Evolutionary conservation across 2,113 vertebrate species (phyloP).

Genomic region (Aspiorhynchus laticeps): DNA sequence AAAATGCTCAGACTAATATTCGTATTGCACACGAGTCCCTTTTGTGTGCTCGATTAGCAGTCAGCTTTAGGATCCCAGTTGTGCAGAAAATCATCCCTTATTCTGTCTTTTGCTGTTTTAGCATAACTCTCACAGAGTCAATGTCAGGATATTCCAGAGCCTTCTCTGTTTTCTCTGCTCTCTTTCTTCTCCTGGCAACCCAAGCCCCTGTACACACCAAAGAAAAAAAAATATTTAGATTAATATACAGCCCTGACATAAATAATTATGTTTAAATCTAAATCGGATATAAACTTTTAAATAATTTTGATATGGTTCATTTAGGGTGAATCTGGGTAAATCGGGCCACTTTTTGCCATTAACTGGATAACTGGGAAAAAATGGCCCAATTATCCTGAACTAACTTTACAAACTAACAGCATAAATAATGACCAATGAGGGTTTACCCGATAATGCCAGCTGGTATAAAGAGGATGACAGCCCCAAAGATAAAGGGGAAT

Average conservation of each 20-base stretch:
- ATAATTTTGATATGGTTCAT: neutral
- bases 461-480: constrained; percentile 84
- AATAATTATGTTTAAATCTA: neutral
- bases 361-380: no score
- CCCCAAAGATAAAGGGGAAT: constrained; percentile 90
- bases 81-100: neutral
- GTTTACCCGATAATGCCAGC: constrained; percentile 87
- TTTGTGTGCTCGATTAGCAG: neutral
- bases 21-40: neutral
- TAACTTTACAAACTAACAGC: neutral
- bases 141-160: constrained; percentile 21
- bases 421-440: neutral
- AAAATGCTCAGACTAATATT: no score
- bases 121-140: neutral
- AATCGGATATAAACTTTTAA: neutral
- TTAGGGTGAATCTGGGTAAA: neutral
- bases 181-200: constrained; percentile 64
- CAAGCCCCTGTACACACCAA: constrained; percentile 71
- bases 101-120: neutral
- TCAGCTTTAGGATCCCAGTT: neutral
- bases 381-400: neutral
- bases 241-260: neutral
- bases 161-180: constrained; percentile 58
- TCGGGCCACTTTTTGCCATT: no score
- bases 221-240: neutral